Evolutionary conservation across 2,888 invertebrate genomes (phyloP).

Genomic region (Philereme vetulata): DNA sequence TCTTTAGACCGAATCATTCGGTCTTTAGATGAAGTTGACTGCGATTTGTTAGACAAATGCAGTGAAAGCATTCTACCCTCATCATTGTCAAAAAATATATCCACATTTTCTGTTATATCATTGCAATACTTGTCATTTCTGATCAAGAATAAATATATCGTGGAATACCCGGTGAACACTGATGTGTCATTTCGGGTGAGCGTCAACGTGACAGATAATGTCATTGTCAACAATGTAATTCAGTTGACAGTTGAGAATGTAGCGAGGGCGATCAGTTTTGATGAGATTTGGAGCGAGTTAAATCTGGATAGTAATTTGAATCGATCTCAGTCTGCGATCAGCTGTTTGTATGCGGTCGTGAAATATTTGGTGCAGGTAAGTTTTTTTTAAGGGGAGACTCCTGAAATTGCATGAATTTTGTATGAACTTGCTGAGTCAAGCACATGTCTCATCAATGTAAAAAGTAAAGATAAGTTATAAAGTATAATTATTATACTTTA

Average conservation of each 20-base stretch:
- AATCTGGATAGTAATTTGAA: slow-evolving; percentile 71
- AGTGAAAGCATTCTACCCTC: slow-evolving; percentile 66
- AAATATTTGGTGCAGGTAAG: slow-evolving; percentile 77
- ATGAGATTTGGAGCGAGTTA: slow-evolving; percentile 73
- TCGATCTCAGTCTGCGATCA: slow-evolving; percentile 75
- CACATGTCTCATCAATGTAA: too few relatives aligned
- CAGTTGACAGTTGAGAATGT: slow-evolving; percentile 67
- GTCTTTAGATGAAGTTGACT: slow-evolving; percentile 67
- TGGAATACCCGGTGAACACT: slow-evolving; percentile 69
- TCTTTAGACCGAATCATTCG: slow-evolving; percentile 57
- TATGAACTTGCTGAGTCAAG: too few relatives aligned
- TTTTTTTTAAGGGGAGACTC: background rate
- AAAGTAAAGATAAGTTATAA: too few relatives aligned
- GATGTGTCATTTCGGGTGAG: slow-evolving; percentile 71
- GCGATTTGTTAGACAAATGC: slow-evolving; percentile 73
- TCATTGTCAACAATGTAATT: slow-evolving; percentile 71
- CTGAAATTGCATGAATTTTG: too few relatives aligned
- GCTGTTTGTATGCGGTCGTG: slow-evolving; percentile 75
- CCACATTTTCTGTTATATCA: slow-evolving; percentile 73
- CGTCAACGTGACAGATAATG: slow-evolving; percentile 58
- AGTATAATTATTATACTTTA: too few relatives aligned
- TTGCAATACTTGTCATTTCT: slow-evolving; percentile 77
- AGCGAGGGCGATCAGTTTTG: slow-evolving; percentile 64
- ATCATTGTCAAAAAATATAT: slow-evolving; percentile 64
- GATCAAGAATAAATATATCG: slow-evolving; percentile 78